phyloP scores from a whole-genome alignment of 2,888 invertebrate species.

The Pseudolycoriella hygida region DNA sequence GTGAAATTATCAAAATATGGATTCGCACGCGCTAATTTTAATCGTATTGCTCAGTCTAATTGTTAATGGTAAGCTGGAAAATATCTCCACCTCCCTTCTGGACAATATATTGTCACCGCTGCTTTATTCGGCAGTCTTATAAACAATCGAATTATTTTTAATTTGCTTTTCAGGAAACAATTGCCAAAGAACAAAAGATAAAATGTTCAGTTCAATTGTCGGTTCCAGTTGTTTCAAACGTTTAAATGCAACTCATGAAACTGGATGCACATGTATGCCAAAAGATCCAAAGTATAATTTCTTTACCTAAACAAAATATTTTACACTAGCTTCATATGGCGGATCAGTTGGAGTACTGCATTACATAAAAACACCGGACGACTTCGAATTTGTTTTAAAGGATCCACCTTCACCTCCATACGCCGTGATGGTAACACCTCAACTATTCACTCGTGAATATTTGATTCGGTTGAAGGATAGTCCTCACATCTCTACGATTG shows the following conservation, averaged over 20 bases:
- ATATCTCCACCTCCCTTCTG: too few species aligned
- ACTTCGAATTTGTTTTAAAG: constrained; percentile 53
- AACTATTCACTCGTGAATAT: constrained; percentile 38
- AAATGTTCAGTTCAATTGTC: constrained; percentile 59
- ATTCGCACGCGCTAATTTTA: too few species aligned
- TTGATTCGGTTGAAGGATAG: constrained; percentile 31
- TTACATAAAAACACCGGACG: constrained; percentile 41
- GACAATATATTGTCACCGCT: too few species aligned
- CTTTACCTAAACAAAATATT: neutral
- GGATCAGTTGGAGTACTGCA: constrained; percentile 80
- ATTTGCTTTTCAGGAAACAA: constrained; percentile 25
- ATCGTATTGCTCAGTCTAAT: neutral
- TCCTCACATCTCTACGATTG: constrained; percentile 35
- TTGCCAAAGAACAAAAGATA: constrained; percentile 50
- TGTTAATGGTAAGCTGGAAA: constrained; percentile 1
- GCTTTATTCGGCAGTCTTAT: too few species aligned
- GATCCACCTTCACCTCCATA: constrained; percentile 66
- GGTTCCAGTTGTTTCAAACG: constrained; percentile 73
- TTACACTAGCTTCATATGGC: constrained; percentile 29
- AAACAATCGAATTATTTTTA: too few species aligned
- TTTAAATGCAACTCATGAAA: constrained; percentile 87
- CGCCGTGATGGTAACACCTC: constrained; percentile 50
- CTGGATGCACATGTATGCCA: constrained; percentile 81
- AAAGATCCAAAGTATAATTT: constrained; percentile 4
- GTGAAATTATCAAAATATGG: too few species aligned